Percentiles rank a stretch among this genome's conserved stretches.
phyloP scores from a whole-genome alignment of 2,797 vertebrate genomes.

The Notamacropus eugenii region DNA sequence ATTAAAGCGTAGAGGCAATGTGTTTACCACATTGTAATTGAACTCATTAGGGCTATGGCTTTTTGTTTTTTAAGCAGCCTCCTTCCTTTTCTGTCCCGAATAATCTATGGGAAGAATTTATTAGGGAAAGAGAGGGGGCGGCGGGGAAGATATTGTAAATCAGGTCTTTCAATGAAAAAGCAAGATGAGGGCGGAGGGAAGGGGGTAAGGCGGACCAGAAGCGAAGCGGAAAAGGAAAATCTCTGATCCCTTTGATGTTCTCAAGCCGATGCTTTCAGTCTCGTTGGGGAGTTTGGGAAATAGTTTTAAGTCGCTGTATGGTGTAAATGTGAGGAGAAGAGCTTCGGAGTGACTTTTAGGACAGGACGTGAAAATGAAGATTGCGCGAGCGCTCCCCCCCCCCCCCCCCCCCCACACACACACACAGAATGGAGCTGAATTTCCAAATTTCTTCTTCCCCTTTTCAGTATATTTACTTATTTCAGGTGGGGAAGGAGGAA shows the following conservation, averaged over 20 bases:
- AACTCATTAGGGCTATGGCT: constrained; percentile 89
- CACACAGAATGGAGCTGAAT: background rate
- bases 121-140: constrained; percentile 66
- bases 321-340: background rate
- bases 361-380: background rate
- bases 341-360: background rate
- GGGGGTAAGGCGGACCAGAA: background rate
- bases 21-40: constrained; percentile 92
- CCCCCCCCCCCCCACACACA: too few species aligned
- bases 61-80: constrained; percentile 85
- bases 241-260: background rate
- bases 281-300: background rate
- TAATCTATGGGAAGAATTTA: constrained; percentile 75
- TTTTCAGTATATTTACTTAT: background rate
- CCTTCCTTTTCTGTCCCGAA: constrained; percentile 75
- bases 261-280: background rate
- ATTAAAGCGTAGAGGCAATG: constrained; percentile 90
- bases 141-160: constrained; percentile 60
- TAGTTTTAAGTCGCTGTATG: background rate
- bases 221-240: background rate
- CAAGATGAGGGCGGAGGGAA: background rate
- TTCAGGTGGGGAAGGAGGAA: background rate
- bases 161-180: constrained; percentile 74
- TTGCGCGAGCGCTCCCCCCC: background rate
- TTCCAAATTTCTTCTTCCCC: background rate